Evolutionary conservation across 2,888 invertebrate genomes (phyloP), one percentile per base, ranked within the genome.

Genomic region (Entomobrya proxima): DNA sequence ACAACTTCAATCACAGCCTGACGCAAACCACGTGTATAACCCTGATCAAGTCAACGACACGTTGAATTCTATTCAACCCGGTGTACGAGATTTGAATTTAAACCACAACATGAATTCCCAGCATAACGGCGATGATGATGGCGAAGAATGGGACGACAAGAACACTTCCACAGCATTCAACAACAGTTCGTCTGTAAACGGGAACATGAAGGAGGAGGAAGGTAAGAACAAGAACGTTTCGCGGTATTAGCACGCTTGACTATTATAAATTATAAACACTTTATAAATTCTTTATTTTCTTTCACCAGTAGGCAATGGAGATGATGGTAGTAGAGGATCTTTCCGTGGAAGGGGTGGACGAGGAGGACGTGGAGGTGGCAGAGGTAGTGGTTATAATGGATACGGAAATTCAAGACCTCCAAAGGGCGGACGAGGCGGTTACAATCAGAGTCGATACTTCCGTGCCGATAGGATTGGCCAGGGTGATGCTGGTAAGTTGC

Each of bases 311-410:
- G 75, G 75, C 24, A 67, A 55, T 47, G 85, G 85, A 0, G 88
- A 88, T 40, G 85, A 83, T 24, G 69, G 67, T 0, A 81, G 77
- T 37, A 80, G 88, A 6, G 88, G 86, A 0, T 80, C 86, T 30
- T 87, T 86, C 47, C 74, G 79, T 15, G 81, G 84, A 72, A 40
- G 77, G 4, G 74, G 76, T 35, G 85, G 86, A 3, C n/a, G n/a
- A n/a, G 75, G 88, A 55, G 76, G 88, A 75, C 55, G 84, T 1
- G 67, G 88, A 72, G 50, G 83, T 0, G 85, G 85, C 37, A 78
- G 87, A 79, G 83, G 88, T 24, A 86, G 81, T 35, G 88, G 88
- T 9, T 86, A 82, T 40, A 86, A 88, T 50, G 88, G 88, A 21
- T 86, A 82, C 61, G 85, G 87, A 47, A 81, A 72, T 64, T 64